Base-by-base conservation (phyloP, 1,140 invertebrate genomes). In the Neomicropteryx cornuta region DNA sequence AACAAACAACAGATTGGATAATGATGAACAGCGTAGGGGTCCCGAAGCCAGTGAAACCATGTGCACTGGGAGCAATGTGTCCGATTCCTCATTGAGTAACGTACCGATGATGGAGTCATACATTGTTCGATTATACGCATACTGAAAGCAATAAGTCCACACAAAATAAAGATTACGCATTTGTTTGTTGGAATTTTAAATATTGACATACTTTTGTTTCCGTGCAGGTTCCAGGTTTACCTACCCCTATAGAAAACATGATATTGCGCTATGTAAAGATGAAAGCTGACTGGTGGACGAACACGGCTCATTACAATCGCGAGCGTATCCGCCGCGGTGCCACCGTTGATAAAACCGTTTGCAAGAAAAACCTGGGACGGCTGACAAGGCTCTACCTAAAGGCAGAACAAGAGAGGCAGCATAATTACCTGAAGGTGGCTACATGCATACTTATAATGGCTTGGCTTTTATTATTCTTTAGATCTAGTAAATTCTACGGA, bases 241-340 rank as follows among this genome's bases (percentile, higher is more conserved):
- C 97, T 0, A 99, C 91, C 31, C 97, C 97, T 0, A 98, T 99
- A 52, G 97, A 99, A 68, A 99, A 98, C 63, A 99, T 99, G 96
- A 99, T 99, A 49, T 74, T 99, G 14, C 77, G 97, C 28, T 99
- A 98, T 62, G 96, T 99, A 0, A 99, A 99, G 63, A 98, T 98
- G 81, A 99, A 99, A 61, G 96, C 97, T 1, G 97, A 99, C 65
- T 99, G 97, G 97, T 99, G 97, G 97, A 99, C 97, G 0, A 99
- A 99, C 62, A 99, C 97, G 1, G 96, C 96, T 2, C 97, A 99
- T 68, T 99, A 99, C 61, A 99, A 99, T 68, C 76, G 97, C 18
- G 97, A 99, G 65, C 73, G 97, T 48, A 94, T 96, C 28, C 73
- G 90, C 2, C 75, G 89, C 41, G 90, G 90, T 23, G 90, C 89